Base-by-base conservation (phyloP, 2,888 invertebrate species). In the Lymantria dispar region DNA sequence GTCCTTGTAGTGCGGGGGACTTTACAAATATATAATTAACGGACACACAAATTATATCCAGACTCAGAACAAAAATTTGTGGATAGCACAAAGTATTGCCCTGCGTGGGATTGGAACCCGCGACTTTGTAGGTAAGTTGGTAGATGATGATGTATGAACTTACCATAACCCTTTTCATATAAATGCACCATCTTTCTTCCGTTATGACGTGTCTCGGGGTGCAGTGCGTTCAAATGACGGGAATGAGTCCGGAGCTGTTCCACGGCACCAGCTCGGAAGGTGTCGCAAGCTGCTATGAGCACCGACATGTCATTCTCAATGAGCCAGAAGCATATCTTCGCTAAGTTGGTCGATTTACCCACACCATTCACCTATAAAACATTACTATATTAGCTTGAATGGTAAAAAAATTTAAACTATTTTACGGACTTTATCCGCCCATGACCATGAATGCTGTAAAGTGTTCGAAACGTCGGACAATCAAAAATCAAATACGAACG, bases 241-340 rank as follows among this genome's bases (percentile, higher is more conserved):
- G 95, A 96, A 87, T 99, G 99, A 0, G 99, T 99, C 38, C 99
- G 94, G 64, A 99, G 92, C 82, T 99, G 99, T 81, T 99, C 99
- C 0, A 99, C 99, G 22, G 99, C 99, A 53, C 99, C 99, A 0
- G 99, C 99, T 70, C 99, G 94, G 93, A 99, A 99, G 40, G 99
- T 99, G 90, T 99, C 99, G 80, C 99, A 99, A 14, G 99, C 99
- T 8, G 99, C 99, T 60, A 99, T 99, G 74, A 99, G 89, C 36
- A 99, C 99, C 36, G 96, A 95, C 80, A 98, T 94, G 70, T 97
- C 96, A 85, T 99, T 99, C 89, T 99, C 99, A 59, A 99, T 97
- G 68, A 99, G 91, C 99, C 99, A 99, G 90, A 99, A 99, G 73
- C 98, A 98, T 67, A 99, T 98, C 94, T 99, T 99, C 0, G 99